Evolutionary conservation across 2,888 invertebrate genomes (phyloP).

Genomic region (Orgyia antiqua): DNA sequence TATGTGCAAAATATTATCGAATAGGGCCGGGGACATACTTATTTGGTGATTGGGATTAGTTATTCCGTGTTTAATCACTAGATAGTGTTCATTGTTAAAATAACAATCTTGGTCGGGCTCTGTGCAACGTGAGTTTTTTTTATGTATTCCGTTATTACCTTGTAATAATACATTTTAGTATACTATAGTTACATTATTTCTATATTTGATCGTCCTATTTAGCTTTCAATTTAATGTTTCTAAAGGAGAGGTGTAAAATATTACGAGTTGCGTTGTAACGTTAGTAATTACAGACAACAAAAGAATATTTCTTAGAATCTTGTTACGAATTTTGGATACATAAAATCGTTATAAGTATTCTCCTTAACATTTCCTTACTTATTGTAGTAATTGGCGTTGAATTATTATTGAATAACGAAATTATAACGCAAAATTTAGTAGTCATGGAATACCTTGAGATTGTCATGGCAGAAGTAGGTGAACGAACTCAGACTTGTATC

Average conservation of each 20-base stretch:
- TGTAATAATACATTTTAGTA: background rate
- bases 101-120: slow-evolving; percentile 24
- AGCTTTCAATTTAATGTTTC: no score
- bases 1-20: slow-evolving; percentile 37
- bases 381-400: no score
- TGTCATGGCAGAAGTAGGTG: slow-evolving; percentile 26
- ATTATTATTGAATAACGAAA: no score
- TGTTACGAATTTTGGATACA: slow-evolving; percentile 18
- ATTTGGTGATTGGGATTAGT: slow-evolving; percentile 42
- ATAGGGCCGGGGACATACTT: slow-evolving; percentile 35
- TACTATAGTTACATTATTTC: background rate
- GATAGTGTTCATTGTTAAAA: slow-evolving; percentile 22
- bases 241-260: no score
- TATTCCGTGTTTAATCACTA: slow-evolving; percentile 3
- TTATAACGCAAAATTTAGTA: no score
- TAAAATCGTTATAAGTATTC: no score
- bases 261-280: slow-evolving; percentile 33
- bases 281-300: slow-evolving; percentile 45
- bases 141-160: slow-evolving; percentile 19
- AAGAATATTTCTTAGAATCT: slow-evolving; percentile 36
- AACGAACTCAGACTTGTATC: slow-evolving; percentile 31
- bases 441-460: no score
- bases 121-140: slow-evolving; percentile 60
- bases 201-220: background rate
- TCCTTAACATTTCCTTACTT: no score